Evolutionary conservation across 2,113 vertebrate species (phyloP).

Genomic region (Otus sunia): DNA sequence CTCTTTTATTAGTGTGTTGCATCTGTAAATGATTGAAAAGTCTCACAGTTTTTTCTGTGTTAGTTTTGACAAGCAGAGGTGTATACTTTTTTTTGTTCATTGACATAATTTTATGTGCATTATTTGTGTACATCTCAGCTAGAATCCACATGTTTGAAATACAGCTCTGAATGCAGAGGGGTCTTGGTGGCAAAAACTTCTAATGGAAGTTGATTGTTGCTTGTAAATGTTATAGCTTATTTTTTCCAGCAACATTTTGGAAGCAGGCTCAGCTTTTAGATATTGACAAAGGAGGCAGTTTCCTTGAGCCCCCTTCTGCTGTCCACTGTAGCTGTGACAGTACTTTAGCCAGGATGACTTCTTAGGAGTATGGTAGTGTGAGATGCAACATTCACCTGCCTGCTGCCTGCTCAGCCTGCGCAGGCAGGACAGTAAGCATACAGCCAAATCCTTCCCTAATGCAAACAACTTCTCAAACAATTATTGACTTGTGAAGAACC

Average conservation of each 20-base stretch:
- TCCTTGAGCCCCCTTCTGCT: neutral
- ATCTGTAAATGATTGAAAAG: neutral
- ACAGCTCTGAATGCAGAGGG: neutral
- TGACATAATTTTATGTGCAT: neutral
- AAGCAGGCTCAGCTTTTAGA: neutral
- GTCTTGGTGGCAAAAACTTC: neutral
- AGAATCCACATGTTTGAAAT: neutral
- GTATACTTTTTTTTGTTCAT: neutral
- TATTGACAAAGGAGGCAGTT: neutral
- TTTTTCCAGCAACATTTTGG: neutral
- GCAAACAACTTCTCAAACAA: neutral
- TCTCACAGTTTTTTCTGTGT: neutral
- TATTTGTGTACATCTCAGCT: neutral
- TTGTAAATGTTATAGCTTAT: neutral
- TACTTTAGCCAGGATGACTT: neutral
- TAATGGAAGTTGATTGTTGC: neutral
- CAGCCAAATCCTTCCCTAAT: neutral
- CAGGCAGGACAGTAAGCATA: neutral
- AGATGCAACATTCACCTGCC: too few relatives aligned
- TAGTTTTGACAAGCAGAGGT: neutral
- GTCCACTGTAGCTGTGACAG: neutral
- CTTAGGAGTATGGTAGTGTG: neutral
- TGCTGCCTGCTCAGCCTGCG: neutral
- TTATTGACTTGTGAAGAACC: neutral
- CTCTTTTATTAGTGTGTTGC: neutral